Conservation (phyloP, 2,888 invertebrate species). For the Clistopyga incitator region DNA sequence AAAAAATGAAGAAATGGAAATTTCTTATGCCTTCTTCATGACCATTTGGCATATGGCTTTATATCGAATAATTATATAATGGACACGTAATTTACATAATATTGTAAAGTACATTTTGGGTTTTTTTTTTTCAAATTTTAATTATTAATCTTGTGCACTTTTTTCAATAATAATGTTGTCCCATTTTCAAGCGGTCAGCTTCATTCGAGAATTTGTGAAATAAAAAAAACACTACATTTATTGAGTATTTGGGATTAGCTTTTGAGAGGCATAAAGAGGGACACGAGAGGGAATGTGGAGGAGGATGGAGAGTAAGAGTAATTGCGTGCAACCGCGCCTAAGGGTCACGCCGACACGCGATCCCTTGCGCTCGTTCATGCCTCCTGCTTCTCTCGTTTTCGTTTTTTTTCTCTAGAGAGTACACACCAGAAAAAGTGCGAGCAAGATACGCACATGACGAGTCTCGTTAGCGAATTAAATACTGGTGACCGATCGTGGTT, state of each 20-base stretch:
- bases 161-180: neutral
- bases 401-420: slow-evolving; percentile 49
- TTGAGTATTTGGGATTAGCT: slow-evolving; percentile 19
- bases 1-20: neutral
- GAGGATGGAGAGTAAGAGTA: slow-evolving; percentile 40
- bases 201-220: neutral
- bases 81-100: no score
- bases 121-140: no score
- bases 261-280: neutral
- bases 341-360: slow-evolving; percentile 64
- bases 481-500: slow-evolving; percentile 48
- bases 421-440: slow-evolving; percentile 31
- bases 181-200: neutral
- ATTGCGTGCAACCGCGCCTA: slow-evolving; percentile 69
- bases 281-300: slow-evolving; percentile 5
- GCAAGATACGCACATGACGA: slow-evolving; percentile 35
- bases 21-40: neutral
- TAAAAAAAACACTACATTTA: neutral
- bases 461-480: slow-evolving; percentile 68
- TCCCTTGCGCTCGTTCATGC: slow-evolving; percentile 36
- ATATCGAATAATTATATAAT: no score
- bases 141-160: no score
- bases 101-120: neutral
- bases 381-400: slow-evolving; percentile 21
- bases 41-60: neutral